Conservation (phyloP, 1,140 invertebrate species). For the Drosophila lini region DNA sequence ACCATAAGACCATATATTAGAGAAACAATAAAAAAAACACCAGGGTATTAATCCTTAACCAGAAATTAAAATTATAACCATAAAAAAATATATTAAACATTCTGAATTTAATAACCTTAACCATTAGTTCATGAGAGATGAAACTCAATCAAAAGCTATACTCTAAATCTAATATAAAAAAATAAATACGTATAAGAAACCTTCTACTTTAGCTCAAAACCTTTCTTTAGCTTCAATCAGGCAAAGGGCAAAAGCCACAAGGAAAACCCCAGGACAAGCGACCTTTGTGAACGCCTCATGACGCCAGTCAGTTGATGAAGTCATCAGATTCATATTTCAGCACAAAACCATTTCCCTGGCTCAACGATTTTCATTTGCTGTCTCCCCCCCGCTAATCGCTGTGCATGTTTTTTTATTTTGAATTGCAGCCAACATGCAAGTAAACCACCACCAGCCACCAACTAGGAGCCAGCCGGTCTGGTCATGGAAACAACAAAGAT, state of each 20-base stretch:
- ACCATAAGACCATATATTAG: constrained; percentile 32
- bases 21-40: constrained; percentile 6
- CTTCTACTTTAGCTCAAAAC: neutral
- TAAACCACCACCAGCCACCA: neutral
- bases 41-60: constrained; percentile 9
- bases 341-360: constrained; percentile 26
- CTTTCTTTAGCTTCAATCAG: neutral
- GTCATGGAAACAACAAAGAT: constrained; percentile 20
- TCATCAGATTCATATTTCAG: constrained; percentile 50
- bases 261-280: constrained; percentile 14
- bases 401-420: constrained; percentile 10
- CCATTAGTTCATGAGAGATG: neutral
- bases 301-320: constrained; percentile 59
- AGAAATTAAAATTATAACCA: neutral
- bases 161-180: neutral
- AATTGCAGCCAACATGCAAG: constrained; percentile 40
- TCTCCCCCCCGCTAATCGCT: constrained; percentile 10
- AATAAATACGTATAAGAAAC: neutral
- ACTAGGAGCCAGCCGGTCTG: constrained; percentile 12
- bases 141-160: neutral
- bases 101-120: neutral
- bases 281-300: constrained; percentile 38
- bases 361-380: constrained; percentile 28
- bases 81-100: neutral
- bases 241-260: constrained; percentile 23